Conservation (phyloP, 2,113 vertebrate species). For the Caranx melampygus region DNA sequence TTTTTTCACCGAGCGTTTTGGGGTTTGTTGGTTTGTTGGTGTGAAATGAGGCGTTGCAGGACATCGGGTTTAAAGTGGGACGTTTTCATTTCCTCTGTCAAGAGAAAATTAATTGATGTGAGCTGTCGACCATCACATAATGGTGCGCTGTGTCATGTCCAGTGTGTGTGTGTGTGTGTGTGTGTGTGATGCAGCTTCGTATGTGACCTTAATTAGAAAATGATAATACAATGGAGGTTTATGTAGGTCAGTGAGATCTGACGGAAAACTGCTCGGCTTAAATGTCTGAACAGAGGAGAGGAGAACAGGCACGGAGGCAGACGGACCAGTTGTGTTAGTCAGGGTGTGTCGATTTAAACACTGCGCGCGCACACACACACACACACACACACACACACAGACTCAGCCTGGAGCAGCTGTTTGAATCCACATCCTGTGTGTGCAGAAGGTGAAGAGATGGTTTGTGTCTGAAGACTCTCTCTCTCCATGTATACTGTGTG, state of each 20-base stretch:
- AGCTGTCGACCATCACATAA: no score
- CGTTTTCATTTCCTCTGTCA: no score
- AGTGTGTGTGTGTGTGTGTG: neutral
- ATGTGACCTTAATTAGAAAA: neutral
- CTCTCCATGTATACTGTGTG: neutral
- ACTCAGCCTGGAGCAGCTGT: conserved; percentile 3
- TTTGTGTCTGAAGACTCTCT: neutral
- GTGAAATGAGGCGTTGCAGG: no score
- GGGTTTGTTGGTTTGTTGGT: no score
- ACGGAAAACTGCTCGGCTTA: neutral
- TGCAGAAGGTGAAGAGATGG: neutral
- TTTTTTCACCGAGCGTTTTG: no score
- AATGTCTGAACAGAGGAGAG: neutral
- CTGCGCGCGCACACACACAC: neutral
- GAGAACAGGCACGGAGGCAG: neutral
- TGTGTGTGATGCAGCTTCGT: neutral
- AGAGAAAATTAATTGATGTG: no score
- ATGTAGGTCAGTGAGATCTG: neutral
- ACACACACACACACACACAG: neutral
- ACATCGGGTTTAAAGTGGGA: no score
- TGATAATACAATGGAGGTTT: neutral
- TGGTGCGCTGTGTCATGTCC: neutral
- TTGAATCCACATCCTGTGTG: neutral
- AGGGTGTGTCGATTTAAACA: conserved; percentile 31
- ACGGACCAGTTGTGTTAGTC: conserved; percentile 8